Percentiles rank a stretch among this genome's conserved stretches.
These are phyloP conservation scores for Alloscopus bannaensis DNA, from an alignment of 2,888 invertebrate species.

Conservation along the genomic window DNA sequence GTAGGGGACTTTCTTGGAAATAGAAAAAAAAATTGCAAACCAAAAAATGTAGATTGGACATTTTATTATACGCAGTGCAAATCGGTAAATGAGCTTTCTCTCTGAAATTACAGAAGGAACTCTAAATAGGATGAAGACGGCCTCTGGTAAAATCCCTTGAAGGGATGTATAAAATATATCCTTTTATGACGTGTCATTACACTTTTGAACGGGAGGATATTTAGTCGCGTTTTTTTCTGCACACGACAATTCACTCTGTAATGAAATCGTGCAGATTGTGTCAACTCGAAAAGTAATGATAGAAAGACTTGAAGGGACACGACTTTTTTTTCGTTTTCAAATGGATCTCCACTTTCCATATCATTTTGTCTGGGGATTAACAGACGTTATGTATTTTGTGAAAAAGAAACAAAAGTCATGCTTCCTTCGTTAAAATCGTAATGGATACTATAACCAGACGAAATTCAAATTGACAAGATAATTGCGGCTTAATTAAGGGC, in stretches of 20 bases:
- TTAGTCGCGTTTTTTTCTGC: no score
- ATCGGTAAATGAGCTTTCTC: conserved; percentile 15
- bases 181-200: not conserved
- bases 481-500: not conserved
- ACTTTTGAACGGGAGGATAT: not conserved
- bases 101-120: no score
- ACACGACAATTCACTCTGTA: not conserved
- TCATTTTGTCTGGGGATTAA: no score
- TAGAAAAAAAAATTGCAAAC: not conserved
- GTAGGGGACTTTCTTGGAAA: not conserved
- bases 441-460: not conserved
- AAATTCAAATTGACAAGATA: not conserved
- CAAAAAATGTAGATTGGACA: not conserved
- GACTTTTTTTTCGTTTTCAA: not conserved
- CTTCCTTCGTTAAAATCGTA: not conserved
- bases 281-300: conserved; percentile 5
- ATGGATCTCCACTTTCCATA: no score
- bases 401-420: no score
- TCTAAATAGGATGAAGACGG: not conserved
- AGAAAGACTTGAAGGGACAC: not conserved
- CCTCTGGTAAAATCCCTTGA: no score
- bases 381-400: no score
- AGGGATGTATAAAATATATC: no score
- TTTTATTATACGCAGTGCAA: not conserved
- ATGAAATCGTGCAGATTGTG: conserved; percentile 23